A percentile compares a stretch with the other conserved stretches of the same genome.
phyloP scores from a whole-genome alignment of 2,797 vertebrate genomes.

The Acrocephalus scirpaceus region DNA sequence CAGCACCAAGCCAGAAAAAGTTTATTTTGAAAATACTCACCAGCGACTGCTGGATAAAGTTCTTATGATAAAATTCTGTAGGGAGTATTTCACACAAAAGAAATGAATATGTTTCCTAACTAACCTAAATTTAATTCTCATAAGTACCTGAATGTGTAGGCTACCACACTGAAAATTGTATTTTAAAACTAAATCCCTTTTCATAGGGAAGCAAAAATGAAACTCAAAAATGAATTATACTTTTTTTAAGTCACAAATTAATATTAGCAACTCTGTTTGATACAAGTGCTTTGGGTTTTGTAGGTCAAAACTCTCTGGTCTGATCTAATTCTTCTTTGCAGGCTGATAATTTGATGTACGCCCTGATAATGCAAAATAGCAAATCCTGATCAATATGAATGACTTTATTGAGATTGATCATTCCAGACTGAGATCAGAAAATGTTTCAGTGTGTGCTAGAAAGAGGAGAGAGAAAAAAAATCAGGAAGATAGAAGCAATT shows the following conservation, averaged over 20 bases:
- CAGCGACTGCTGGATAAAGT: background rate
- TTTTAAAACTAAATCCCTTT: background rate
- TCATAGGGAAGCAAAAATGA: background rate
- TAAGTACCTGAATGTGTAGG: background rate
- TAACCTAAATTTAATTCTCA: background rate
- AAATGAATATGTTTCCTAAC: background rate
- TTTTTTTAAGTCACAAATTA: too few relatives aligned
- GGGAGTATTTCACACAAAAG: background rate
- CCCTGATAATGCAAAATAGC: background rate
- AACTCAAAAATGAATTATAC: too few relatives aligned
- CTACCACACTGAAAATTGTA: background rate
- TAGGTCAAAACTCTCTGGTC: background rate
- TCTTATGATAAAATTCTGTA: background rate
- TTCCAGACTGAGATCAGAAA: background rate
- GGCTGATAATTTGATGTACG: background rate
- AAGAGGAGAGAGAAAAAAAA: background rate
- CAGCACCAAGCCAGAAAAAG: background rate
- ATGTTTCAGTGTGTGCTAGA: background rate
- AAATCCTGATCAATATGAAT: background rate
- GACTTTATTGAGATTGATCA: background rate
- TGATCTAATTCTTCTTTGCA: background rate
- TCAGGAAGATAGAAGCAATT: background rate
- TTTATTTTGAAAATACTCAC: background rate
- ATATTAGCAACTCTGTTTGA: background rate
- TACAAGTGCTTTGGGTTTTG: background rate